Evolutionary conservation across 2,797 vertebrate genomes (phyloP).

Genomic region (Sibirionetta formosa): DNA sequence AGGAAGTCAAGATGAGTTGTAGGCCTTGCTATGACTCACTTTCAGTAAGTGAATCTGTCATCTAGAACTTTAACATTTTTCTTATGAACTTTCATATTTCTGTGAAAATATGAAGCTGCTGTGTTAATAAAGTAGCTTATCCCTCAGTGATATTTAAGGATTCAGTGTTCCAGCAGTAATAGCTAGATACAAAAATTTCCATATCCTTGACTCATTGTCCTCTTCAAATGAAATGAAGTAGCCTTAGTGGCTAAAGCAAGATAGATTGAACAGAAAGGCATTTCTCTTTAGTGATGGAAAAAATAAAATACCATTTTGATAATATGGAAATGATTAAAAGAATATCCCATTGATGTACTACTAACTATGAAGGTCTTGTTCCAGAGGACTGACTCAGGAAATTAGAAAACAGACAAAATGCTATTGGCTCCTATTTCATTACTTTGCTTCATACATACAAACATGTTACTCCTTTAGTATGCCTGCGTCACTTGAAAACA

Average conservation of each 20-base stretch:
- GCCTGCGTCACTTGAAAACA: background rate
- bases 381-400: constrained; percentile 34
- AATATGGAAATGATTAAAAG: constrained; percentile 20
- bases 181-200: background rate
- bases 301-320: background rate
- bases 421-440: background rate
- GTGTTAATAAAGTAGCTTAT: background rate
- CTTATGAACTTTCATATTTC: background rate
- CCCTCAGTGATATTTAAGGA: background rate
- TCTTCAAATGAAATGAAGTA: background rate
- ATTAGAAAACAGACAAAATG: constrained; percentile 33
- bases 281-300: background rate
- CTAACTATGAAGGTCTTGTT: background rate
- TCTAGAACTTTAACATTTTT: background rate
- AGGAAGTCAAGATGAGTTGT: background rate
- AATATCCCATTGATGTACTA: background rate
- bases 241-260: background rate
- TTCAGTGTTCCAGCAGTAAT: background rate
- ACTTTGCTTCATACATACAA: constrained; percentile 14
- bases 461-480: background rate
- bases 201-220: background rate
- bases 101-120: background rate
- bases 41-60: background rate
- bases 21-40: background rate
- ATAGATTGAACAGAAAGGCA: background rate